Base-by-base conservation (phyloP, 2,113 vertebrate genomes). In the Epinephelus lanceolatus region DNA sequence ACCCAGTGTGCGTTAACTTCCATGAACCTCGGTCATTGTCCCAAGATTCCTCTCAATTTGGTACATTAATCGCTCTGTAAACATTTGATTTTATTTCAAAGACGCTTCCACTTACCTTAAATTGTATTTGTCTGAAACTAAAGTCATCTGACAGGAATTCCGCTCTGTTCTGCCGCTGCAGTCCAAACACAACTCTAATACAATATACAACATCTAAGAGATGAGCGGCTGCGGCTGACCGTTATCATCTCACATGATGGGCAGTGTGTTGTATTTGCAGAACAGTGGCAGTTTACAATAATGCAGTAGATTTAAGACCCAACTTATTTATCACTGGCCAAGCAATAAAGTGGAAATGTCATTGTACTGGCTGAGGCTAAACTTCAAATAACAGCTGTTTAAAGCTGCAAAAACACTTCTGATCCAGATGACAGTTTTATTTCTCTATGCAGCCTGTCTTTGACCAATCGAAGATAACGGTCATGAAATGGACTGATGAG, bases 21-120 rank as follows among this genome's bases (percentile, higher is more conserved):
- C 37, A 52, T 84, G 86, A 83, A 83, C 90, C 66, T 23, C n/a
- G 17, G 62, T 82, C 56, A 84, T 83, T 83, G 49, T 66, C 51
- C 25, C 6, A 19, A 83, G 72, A 90, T 70, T 83, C 84, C 68
- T 84, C 69, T n/a, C 78, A 86, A 81, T 91, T 90, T 57, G 86
- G 61, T 78, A 55, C 61, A 91, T 94, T 92, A 89, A 85, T 83
- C 17, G 15, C 84, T 91, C 85, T 77, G 83, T 88, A 94, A 95
- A 94, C 90, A 92, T 92, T 87, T 77, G 65, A 94, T 93, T 37
- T 90, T 76, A 83, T 93, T 93, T 94, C 83, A 92, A 93, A 92
- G 89, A 85, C n/a, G 15, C 27, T 55, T 51, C 86, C 63, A 85
- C 76, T 89, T 87, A 80, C 71, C 37, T 88, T 61, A 88, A 94